Percentiles rank a stretch among this genome's conserved stretches.
phyloP scores from a whole-genome alignment of 2,888 invertebrate species.

The Drosophila percnosoma region DNA sequence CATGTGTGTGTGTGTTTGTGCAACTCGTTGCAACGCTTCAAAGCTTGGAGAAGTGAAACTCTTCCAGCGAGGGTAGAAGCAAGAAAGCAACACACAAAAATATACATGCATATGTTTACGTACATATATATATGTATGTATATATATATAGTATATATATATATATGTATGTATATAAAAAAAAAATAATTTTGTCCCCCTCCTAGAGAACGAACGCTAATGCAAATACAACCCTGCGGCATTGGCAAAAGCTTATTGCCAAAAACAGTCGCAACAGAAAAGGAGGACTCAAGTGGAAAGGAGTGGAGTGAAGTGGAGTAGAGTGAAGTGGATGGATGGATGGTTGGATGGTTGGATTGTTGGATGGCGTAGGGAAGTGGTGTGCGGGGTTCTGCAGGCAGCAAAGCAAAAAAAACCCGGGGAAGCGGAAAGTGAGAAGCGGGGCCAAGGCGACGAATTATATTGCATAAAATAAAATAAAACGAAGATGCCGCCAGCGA shows the following conservation, averaged over 20 bases:
- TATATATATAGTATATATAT: neutral
- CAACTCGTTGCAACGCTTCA: constrained; percentile 58
- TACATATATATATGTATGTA: neutral
- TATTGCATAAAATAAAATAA: constrained; percentile 75
- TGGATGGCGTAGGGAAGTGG: neutral
- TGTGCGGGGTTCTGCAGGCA: neutral
- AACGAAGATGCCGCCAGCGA: constrained; percentile 65
- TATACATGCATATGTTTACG: neutral
- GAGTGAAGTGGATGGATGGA: constrained; percentile 7
- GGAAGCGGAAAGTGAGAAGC: neutral
- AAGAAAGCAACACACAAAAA: constrained; percentile 28
- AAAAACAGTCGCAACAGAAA: constrained; percentile 61
- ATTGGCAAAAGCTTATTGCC: constrained; percentile 79
- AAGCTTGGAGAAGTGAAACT: constrained; percentile 52
- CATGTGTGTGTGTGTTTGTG: constrained; percentile 33
- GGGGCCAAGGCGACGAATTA: constrained; percentile 59
- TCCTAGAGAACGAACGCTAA: constrained; percentile 56
- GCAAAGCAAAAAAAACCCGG: neutral
- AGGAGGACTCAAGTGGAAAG: constrained; percentile 23
- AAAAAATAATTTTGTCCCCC: constrained; percentile 26
- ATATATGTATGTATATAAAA: neutral
- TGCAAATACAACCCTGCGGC: constrained; percentile 82
- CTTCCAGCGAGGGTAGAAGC: constrained; percentile 54
- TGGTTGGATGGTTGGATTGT: neutral
- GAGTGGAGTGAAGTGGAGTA: constrained; percentile 3